These are phyloP conservation scores for Acanthornis magna DNA, from an alignment of 2,797 vertebrate species.

Conservation along the genomic window DNA sequence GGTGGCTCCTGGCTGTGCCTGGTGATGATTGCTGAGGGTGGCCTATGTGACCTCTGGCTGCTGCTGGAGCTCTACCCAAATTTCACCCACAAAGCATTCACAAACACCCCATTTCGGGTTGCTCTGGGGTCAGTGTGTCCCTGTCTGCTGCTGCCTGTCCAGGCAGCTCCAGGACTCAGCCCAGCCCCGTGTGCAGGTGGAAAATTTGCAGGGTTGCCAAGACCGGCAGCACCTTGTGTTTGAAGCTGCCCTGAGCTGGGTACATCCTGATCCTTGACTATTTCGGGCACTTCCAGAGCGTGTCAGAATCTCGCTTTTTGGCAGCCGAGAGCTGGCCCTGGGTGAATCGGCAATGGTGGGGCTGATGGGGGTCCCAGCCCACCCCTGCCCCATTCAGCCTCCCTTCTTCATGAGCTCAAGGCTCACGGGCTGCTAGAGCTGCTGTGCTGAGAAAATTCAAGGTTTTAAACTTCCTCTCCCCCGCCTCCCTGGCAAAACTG, in stretches of 20 bases:
- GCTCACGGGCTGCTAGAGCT: background rate
- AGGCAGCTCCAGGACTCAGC: background rate
- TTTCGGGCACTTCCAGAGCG: background rate
- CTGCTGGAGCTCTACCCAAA: background rate
- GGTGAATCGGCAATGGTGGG: background rate
- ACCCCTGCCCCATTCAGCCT: background rate
- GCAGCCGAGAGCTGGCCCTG: background rate
- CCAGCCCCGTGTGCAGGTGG: fast-evolving
- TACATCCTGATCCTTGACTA: background rate
- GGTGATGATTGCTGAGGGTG: fast-evolving
- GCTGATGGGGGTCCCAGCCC: background rate
- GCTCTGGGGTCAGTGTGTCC: background rate
- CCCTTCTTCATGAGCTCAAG: fast-evolving
- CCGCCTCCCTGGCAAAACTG: background rate
- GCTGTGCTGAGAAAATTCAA: background rate
- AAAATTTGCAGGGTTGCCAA: background rate
- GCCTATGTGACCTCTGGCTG: fast-evolving
- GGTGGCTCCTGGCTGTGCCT: fast-evolving
- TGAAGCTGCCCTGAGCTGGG: background rate
- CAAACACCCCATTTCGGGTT: fast-evolving
- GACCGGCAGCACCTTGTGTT: background rate
- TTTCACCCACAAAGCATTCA: fast-evolving
- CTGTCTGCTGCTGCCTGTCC: background rate
- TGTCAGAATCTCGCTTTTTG: background rate
- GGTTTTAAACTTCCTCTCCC: background rate